Evolutionary conservation across 2,113 vertebrate species (phyloP).

Genomic region (Nipponia nippon): DNA sequence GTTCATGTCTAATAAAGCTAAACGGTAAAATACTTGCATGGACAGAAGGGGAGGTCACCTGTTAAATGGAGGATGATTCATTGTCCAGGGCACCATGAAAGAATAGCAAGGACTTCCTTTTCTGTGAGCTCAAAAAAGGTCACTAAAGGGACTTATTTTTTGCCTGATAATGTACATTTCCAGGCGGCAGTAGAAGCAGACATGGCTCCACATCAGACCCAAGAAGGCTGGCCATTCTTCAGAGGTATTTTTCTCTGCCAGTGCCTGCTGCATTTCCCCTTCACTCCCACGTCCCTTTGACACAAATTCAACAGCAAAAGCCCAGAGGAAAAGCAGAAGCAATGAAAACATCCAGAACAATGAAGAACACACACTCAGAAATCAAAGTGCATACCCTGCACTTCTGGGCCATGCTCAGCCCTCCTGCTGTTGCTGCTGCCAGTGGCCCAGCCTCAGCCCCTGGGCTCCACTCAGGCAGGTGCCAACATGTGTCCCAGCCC

Average conservation of each 20-base stretch:
- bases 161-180: background rate
- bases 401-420: background rate
- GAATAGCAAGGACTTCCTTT: background rate
- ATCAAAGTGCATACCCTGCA: background rate
- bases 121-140: background rate
- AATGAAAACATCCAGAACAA: background rate
- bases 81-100: background rate
- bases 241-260: background rate
- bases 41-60: background rate
- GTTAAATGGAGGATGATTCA: background rate
- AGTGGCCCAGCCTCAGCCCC: background rate
- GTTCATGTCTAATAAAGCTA: background rate
- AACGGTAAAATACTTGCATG: background rate
- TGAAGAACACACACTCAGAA: background rate
- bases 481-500: background rate
- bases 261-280: background rate
- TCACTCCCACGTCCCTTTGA: background rate
- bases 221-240: fast-evolving
- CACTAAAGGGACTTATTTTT: background rate
- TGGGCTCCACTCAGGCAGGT: background rate
- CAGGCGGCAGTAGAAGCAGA: background rate
- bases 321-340: background rate
- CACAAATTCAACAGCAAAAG: background rate
- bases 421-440: background rate
- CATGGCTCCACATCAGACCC: background rate